Conservation (phyloP, 2,113 vertebrate genomes). For the Seriola quinqueradiata region DNA sequence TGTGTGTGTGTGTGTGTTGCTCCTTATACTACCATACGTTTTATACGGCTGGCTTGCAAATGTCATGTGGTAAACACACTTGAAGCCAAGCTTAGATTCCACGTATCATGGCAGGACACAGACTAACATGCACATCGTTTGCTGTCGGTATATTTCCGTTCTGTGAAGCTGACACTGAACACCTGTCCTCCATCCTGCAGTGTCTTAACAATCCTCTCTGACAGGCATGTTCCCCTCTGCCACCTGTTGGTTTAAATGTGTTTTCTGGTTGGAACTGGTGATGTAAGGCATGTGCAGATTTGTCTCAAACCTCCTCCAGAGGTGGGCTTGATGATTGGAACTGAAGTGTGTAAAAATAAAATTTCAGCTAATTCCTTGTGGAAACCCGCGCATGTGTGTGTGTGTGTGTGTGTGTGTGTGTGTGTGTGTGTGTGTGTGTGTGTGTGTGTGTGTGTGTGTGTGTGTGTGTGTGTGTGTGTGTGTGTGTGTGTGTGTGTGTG, state of each 20-base stretch:
- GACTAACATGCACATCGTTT: neutral
- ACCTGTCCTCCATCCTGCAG: constrained; percentile 14
- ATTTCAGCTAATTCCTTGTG: neutral
- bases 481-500: neutral
- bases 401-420: neutral
- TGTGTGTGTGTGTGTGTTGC: neutral
- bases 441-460: constrained; percentile 1
- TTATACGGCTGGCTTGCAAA: neutral
- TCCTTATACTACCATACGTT: neutral
- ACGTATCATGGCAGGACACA: neutral
- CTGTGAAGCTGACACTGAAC: neutral
- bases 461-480: constrained; percentile 12
- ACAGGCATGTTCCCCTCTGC: neutral
- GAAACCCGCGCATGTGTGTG: neutral
- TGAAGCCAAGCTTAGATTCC: neutral
- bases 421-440: constrained; percentile 14
- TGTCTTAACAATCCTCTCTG: neutral
- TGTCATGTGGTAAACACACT: constrained; percentile 1
- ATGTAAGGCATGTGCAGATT: too few species aligned
- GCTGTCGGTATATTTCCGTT: neutral
- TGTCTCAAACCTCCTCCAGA: constrained; percentile 6
- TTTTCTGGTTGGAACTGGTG: neutral
- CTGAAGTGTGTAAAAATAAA: neutral
- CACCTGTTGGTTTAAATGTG: neutral
- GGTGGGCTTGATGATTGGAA: neutral